Conservation (phyloP, 2,113 vertebrate genomes). For the Sebastes schlegelii region DNA sequence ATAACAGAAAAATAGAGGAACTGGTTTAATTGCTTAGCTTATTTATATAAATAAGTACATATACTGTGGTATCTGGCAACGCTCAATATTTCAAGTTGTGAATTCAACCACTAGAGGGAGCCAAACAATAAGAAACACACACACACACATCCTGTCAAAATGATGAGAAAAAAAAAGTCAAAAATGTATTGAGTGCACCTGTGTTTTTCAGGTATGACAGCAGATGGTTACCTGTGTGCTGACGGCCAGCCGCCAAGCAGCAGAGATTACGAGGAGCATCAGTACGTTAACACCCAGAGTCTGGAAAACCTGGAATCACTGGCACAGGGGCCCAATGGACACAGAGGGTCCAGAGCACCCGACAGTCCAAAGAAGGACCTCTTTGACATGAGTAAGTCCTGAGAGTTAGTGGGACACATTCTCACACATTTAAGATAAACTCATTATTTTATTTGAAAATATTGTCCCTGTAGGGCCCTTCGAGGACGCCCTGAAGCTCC, state of each 20-base stretch:
- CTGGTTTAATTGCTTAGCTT: background rate
- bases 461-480: conserved; percentile 87
- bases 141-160: background rate
- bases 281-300: conserved; percentile 95
- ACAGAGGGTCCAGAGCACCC: conserved; percentile 34
- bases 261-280: conserved; percentile 93
- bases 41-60: background rate
- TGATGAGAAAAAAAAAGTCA: background rate
- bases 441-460: no score
- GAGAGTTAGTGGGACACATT: background rate
- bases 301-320: conserved; percentile 83
- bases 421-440: background rate
- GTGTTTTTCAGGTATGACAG: conserved; percentile 71
- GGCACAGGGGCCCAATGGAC: conserved; percentile 45
- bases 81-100: background rate
- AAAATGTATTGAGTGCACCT: background rate
- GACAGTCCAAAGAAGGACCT: conserved; percentile 95
- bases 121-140: background rate
- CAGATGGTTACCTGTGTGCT: conserved; percentile 92
- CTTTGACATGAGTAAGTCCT: conserved; percentile 95
- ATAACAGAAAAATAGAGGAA: no score
- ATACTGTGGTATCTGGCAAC: background rate
- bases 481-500: conserved; percentile 94
- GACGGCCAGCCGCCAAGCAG: conserved; percentile 84
- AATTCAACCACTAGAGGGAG: conserved; percentile 34